These are phyloP conservation scores for Pecten maximus DNA, from an alignment of 2,888 invertebrate genomes.

Conservation along the genomic window DNA sequence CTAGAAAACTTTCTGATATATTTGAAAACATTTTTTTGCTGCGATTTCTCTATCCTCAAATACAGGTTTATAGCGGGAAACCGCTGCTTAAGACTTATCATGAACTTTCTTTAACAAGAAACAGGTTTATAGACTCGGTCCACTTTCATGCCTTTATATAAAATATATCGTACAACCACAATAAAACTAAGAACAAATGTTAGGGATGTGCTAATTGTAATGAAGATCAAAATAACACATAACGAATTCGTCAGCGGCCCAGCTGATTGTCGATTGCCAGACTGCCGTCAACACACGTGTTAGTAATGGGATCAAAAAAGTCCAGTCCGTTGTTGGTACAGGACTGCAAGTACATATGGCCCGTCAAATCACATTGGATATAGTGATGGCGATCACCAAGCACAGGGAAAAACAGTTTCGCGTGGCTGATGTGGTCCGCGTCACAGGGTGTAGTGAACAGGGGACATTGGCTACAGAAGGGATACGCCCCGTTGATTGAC, in stretches of 20 bases:
- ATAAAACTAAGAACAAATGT: neutral
- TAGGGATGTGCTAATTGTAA: neutral
- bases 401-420: conserved; percentile 59
- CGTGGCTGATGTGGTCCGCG: conserved; percentile 46
- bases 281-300: conserved; percentile 78
- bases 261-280: conserved; percentile 35
- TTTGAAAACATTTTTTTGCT: too few species aligned
- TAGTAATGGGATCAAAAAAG: conserved; percentile 72
- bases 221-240: neutral
- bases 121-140: too few species aligned
- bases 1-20: too few species aligned
- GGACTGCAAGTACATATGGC: conserved; percentile 57
- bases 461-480: conserved; percentile 35
- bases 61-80: too few species aligned
- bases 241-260: neutral
- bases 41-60: too few species aligned
- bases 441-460: conserved; percentile 60
- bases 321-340: conserved; percentile 60
- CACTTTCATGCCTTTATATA: neutral
- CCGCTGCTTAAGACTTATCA: too few species aligned
- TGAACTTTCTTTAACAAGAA: too few species aligned
- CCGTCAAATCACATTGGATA: conserved; percentile 68
- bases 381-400: conserved; percentile 60
- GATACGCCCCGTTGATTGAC: conserved; percentile 45
- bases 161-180: neutral